Conservation (phyloP, 1,140 invertebrate genomes). For the Mylabris phalerata region DNA sequence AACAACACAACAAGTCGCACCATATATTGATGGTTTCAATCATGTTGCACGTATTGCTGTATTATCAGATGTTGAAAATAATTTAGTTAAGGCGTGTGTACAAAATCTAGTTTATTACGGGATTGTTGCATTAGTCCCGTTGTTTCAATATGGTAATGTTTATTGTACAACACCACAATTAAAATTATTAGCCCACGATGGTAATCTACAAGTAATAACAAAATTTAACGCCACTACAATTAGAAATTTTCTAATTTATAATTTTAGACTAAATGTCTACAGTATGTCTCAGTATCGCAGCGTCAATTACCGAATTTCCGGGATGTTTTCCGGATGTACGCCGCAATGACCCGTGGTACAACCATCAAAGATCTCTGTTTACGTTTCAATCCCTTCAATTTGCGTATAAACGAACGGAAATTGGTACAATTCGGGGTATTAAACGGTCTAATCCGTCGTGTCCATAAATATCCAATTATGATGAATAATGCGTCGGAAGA, state of each 20-base stretch:
- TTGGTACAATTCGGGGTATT: conserved; percentile 88
- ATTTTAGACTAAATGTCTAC: conserved; percentile 33
- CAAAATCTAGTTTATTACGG: conserved; percentile 83
- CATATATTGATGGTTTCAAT: conserved; percentile 88
- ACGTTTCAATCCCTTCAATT: conserved; percentile 65
- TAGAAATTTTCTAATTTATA: neutral
- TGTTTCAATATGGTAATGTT: conserved; percentile 91
- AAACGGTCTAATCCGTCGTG: conserved; percentile 74
- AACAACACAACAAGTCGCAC: conserved; percentile 81
- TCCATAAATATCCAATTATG: conserved; percentile 70
- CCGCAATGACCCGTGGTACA: conserved; percentile 74
- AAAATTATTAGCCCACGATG: conserved; percentile 61
- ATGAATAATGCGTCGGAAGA: conserved; percentile 44
- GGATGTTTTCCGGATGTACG: conserved; percentile 75
- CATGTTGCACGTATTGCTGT: conserved; percentile 77
- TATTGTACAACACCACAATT: conserved; percentile 84
- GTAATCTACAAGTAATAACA: conserved; percentile 45
- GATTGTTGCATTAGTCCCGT: conserved; percentile 73
- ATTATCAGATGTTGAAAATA: conserved; percentile 85
- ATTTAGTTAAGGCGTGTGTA: conserved; percentile 88
- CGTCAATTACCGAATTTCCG: conserved; percentile 57
- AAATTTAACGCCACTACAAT: neutral
- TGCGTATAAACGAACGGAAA: conserved; percentile 73
- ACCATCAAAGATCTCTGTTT: conserved; percentile 80
- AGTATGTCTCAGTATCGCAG: conserved; percentile 34